A percentile compares a stretch with the other conserved stretches of the same genome.
phyloP scores from a whole-genome alignment of 92 coral and sea anemone species.

The Palythoa caribaeorum region DNA sequence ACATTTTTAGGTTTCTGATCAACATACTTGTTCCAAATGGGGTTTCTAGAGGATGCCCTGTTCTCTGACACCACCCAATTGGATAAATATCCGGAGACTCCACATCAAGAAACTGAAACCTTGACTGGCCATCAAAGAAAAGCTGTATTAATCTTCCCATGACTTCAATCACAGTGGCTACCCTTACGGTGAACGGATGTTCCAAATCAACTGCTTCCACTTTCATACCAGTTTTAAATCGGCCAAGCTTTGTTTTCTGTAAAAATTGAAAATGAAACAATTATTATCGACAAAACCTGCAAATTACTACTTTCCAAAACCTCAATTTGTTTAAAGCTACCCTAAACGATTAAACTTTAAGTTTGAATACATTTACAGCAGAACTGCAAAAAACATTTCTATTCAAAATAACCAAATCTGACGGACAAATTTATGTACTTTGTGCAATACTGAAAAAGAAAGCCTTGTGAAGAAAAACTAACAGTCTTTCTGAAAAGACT shows the following conservation, averaged over 20 bases:
- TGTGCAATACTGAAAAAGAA: too few species aligned
- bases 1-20: neutral
- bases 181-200: constrained; percentile 81
- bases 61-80: constrained; percentile 93
- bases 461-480: too few species aligned
- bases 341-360: neutral
- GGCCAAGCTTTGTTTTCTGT: constrained; percentile 86
- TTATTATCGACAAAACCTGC: neutral
- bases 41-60: constrained; percentile 88
- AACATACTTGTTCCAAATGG: constrained; percentile 95
- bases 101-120: constrained; percentile 94
- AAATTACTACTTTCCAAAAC: neutral
- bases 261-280: neutral
- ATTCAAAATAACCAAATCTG: too few species aligned
- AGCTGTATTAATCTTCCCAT: constrained; percentile 91
- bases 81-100: constrained; percentile 96
- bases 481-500: too few species aligned
- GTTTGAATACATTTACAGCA: neutral
- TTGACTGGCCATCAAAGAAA: constrained; percentile 93
- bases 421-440: too few species aligned
- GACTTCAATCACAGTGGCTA: constrained; percentile 92
- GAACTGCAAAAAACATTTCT: too few species aligned
- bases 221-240: constrained; percentile 92
- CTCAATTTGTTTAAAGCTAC: neutral
- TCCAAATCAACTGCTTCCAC: constrained; percentile 94